Conservation (phyloP, 1,140 invertebrate genomes). For the Eupeodes corollae region DNA sequence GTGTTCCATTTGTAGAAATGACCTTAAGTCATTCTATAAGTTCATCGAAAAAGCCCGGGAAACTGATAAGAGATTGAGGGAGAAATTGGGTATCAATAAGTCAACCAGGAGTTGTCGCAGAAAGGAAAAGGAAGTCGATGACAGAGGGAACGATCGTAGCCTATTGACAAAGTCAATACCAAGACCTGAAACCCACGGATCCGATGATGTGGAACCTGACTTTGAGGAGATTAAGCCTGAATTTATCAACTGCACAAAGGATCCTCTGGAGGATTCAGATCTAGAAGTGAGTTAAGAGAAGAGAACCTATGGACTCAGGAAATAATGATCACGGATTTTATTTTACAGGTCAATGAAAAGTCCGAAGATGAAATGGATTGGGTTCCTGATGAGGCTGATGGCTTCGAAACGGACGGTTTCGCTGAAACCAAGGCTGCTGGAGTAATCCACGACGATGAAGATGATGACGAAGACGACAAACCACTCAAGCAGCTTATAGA, state of each 20-base stretch:
- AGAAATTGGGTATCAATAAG: too few relatives aligned
- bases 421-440: neutral
- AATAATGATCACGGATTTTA: too few relatives aligned
- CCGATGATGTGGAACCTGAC: too few relatives aligned
- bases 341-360: too few relatives aligned
- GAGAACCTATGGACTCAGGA: too few relatives aligned
- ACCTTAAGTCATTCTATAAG: neutral
- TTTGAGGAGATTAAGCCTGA: neutral
- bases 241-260: neutral
- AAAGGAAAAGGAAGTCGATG: too few relatives aligned
- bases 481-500: neutral
- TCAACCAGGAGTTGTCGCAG: neutral
- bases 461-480: neutral
- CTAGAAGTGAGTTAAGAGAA: neutral
- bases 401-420: neutral
- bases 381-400: neutral
- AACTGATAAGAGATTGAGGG: too few relatives aligned
- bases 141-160: neutral
- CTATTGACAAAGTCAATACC: neutral
- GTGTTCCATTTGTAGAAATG: slow-evolving; percentile 1
- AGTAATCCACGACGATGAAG: neutral
- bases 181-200: neutral
- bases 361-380: too few relatives aligned
- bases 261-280: neutral
- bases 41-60: neutral